Conservation (phyloP, 2,113 vertebrate genomes). For the Nyctibius bracteatus region DNA sequence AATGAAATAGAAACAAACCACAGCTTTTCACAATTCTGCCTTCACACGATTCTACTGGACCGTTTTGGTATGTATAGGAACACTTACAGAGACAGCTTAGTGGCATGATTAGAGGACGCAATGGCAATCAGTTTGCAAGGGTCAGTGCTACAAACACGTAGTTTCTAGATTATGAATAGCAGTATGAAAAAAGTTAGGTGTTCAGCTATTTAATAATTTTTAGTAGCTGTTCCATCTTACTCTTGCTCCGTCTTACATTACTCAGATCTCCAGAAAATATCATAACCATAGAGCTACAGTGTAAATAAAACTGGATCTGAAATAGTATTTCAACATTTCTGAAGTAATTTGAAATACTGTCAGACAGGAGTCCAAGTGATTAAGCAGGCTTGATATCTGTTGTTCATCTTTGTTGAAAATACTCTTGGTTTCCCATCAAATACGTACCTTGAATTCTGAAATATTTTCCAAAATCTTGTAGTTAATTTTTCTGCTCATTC, state of each 20-base stretch:
- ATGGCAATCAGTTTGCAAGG: background rate
- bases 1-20: background rate
- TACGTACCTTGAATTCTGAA: background rate
- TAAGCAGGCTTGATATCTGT: background rate
- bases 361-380: background rate
- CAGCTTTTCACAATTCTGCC: background rate
- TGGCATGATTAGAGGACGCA: background rate
- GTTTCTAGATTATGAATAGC: background rate
- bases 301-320: background rate
- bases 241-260: background rate
- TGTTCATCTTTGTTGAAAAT: background rate
- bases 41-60: background rate
- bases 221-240: background rate
- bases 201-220: background rate
- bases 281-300: background rate
- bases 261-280: background rate
- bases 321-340: background rate
- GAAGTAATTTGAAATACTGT: background rate
- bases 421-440: background rate
- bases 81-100: background rate
- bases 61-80: background rate
- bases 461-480: background rate
- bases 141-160: background rate
- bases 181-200: background rate
- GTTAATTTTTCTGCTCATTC: background rate